Conservation (phyloP, 2,797 vertebrate genomes). For the Leucoraja ocellata region DNA sequence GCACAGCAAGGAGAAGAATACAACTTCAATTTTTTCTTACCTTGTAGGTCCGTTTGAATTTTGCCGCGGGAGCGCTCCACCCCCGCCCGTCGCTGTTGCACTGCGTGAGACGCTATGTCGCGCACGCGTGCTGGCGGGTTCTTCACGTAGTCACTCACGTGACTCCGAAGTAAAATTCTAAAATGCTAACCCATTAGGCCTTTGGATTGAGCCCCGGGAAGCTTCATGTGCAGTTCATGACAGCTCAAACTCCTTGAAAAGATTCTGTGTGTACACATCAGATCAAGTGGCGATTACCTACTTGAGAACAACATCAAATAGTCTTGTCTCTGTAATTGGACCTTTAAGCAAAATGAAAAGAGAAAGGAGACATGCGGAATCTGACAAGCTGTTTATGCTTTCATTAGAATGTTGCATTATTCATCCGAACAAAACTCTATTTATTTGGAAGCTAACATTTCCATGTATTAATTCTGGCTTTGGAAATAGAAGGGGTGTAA, state of each 20-base stretch:
- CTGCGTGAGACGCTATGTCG: too few relatives aligned
- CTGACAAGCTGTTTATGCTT: neutral
- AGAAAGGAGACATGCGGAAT: neutral
- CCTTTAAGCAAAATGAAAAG: neutral
- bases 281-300: neutral
- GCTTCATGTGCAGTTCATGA: neutral
- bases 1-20: too few relatives aligned
- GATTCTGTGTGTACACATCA: neutral
- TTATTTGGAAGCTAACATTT: neutral
- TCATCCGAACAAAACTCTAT: neutral
- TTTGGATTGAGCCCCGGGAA: neutral
- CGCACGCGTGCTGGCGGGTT: too few relatives aligned
- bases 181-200: too few relatives aligned
- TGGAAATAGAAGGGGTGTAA: neutral
- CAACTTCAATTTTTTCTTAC: too few relatives aligned
- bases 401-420: slow-evolving; percentile 15
- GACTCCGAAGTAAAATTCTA: too few relatives aligned
- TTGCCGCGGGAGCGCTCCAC: too few relatives aligned
- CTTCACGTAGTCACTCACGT: too few relatives aligned
- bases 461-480: neutral
- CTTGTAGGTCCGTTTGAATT: too few relatives aligned
- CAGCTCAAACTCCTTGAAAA: neutral
- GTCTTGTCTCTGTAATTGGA: neutral
- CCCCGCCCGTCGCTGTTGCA: too few relatives aligned
- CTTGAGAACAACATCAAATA: neutral